phyloP scores from a whole-genome alignment of 2,797 vertebrate genomes.

The Gymnoscopelus microlampas region DNA sequence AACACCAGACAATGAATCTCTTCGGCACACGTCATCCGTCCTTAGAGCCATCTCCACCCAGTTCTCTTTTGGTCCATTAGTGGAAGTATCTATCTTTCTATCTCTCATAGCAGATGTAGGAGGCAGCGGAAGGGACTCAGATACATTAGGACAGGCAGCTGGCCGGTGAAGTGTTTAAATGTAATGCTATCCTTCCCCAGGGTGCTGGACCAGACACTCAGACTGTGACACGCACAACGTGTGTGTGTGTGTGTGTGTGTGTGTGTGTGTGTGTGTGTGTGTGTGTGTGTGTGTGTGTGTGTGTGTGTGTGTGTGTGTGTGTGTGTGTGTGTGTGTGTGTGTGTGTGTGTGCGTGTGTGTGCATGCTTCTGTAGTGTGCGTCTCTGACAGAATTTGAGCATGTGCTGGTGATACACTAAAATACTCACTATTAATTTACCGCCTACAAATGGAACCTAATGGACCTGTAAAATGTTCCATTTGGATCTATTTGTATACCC shows the following conservation, averaged over 20 bases:
- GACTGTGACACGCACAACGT: background rate
- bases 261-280: constrained; percentile 3
- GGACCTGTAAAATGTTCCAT: no score
- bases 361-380: background rate
- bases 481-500: no score
- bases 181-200: constrained; percentile 80
- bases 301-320: background rate
- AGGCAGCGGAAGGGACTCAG: constrained; percentile 62
- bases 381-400: background rate
- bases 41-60: constrained; percentile 58
- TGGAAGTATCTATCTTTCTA: constrained; percentile 76
- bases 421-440: no score
- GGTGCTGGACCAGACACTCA: constrained; percentile 41
- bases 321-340: constrained; percentile 6
- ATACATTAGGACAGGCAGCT: constrained; percentile 81
- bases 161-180: constrained; percentile 82
- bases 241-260: constrained; percentile 23
- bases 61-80: constrained; percentile 87
- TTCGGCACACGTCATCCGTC: constrained; percentile 80
- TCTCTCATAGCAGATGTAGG: constrained; percentile 72
- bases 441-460: no score
- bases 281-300: constrained; percentile 3
- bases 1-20: constrained; percentile 78
- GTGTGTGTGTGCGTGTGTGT: constrained; percentile 4
- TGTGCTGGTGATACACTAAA: no score